Conservation (phyloP, 2,797 vertebrate species). For the Sebastes hubbsi region DNA sequence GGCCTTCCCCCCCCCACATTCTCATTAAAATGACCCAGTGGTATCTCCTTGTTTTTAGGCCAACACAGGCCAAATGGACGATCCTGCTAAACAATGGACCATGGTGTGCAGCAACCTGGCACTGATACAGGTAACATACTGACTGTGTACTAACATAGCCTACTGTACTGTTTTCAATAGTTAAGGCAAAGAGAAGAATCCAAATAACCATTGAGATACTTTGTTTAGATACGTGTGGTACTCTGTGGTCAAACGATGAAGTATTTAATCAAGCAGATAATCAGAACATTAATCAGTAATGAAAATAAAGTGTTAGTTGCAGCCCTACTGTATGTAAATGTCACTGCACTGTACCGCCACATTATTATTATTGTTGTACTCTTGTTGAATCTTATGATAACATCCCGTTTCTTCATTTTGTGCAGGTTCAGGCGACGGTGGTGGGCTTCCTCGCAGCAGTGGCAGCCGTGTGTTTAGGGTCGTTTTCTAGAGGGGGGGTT, state of each 20-base stretch:
- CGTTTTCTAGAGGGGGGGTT: conserved; percentile 86
- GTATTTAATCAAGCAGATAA: no score
- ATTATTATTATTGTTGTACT: not conserved
- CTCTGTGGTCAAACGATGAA: no score
- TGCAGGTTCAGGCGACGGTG: conserved; percentile 94
- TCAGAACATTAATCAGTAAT: no score
- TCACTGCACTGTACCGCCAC: not conserved
- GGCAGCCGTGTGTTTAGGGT: conserved; percentile 89
- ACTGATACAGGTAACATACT: conserved; percentile 90
- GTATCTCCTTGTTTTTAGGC: conserved; percentile 77
- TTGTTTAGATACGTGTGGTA: no score
- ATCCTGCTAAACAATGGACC: conserved; percentile 87
- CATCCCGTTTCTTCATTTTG: not conserved
- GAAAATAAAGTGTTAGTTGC: no score
- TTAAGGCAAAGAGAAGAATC: not conserved
- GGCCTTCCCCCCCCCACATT: no score
- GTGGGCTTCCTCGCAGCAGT: conserved; percentile 94
- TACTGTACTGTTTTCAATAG: not conserved
- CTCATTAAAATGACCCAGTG: not conserved
- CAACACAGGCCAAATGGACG: conserved; percentile 95
- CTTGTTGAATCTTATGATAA: not conserved
- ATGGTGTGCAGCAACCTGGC: conserved; percentile 94
- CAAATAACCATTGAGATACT: no score
- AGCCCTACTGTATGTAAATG: not conserved
- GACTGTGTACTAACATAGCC: not conserved